Evolutionary conservation across 2,113 vertebrate genomes (phyloP), one percentile per base, ranked within the genome.

Genomic region (Poeciliopsis retropinna): DNA sequence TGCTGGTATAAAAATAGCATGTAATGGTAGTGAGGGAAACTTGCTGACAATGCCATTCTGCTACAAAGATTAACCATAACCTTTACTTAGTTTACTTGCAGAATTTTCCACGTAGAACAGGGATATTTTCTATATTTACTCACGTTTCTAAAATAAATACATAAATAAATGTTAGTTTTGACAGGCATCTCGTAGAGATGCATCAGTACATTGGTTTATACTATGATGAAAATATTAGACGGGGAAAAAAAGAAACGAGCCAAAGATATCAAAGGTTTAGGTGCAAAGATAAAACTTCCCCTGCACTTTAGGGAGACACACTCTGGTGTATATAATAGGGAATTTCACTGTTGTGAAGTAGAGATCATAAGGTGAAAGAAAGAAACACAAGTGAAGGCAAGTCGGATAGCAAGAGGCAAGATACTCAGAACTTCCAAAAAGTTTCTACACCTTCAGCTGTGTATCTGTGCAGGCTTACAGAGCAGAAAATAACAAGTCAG

Each of bases 291-390:
- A 7, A 74, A 3, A 66, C 27, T 63, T 72, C 64, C 31, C 27
- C 78, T 60, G 64, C 7, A 28, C 78, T 60, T 64, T 5, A 0
- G 60, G 72, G 28, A 60, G 11, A 63, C 37, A 72, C 63, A 70
- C 68, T 78, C 25, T 64, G 60, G 28, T 64, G 30, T 57, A 72
- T 60, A 61, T 39, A 66, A 84, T 30, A 70, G 47, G 71, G 85
- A 83, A 83, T 80, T 44, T 29, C 81, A 78, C 4, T 5, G 67
- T 17, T 7, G 72, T 69, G 51, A 41, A 37, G 41, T 27, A 25
- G 67, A 73, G 66, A 79, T 22, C 2, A 28, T 0, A 60, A 61
- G 29, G 73, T 60, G 60, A 25, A 34, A 63, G 19, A 81, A 67
- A 47, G 72, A 63, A 67, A 71, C 63, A 74, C 2, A 8, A 64